Evolutionary conservation across 1,140 invertebrate species (phyloP), one percentile per base, ranked within the genome.

Genomic region (Scaptodrosophila lebanonensis): DNA sequence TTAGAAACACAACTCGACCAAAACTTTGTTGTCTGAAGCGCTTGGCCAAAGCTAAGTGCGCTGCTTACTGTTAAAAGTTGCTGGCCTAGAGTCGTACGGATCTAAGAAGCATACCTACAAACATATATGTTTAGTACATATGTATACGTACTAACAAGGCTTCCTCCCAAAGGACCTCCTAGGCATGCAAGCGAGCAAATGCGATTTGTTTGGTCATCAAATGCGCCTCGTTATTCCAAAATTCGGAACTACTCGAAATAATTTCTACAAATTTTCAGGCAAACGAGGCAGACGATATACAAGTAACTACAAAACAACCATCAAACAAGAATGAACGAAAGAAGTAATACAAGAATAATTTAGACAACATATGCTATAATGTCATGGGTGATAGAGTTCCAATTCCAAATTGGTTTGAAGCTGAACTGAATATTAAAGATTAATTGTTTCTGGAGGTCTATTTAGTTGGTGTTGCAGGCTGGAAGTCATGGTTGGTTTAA

Each of bases 201-300:
- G 73, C 73, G 79, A 79, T 77, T 77, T 77, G 72, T 79, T 82
- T 79, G 69, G 61, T 69, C 75, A 61, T 79, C 75, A 79, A 79
- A 82, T 79, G 65, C 66, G 69, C 59, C 61, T 79, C 75, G 73
- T 79, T 82, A 79, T 79, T 82, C 65, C 75, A 53, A 79, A 79
- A 82, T 79, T 79, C 82, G 75, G 75, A 79, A 70, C 75, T 79
- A 66, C 75, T 82, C 69, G 75, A 79, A 79, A 79, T 79, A 79
- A 79, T 73, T 82, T 61, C 66, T 75, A 58, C 66, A 79, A 79
- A 79, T 79, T 79, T 79, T 66, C 65, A 56, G 66, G 65, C 75
- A 79, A 79, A 82, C 75, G 75, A 82, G 53, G 56, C 73, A 66
- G 75, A 79, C 65, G 57, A 51, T 35, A 51, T 48, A 67, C 18